Percentiles rank a stretch among this genome's conserved stretches.
Evolutionary conservation across 2,888 invertebrate species (phyloP).

Genomic region (Phyto melanocephala): DNA sequence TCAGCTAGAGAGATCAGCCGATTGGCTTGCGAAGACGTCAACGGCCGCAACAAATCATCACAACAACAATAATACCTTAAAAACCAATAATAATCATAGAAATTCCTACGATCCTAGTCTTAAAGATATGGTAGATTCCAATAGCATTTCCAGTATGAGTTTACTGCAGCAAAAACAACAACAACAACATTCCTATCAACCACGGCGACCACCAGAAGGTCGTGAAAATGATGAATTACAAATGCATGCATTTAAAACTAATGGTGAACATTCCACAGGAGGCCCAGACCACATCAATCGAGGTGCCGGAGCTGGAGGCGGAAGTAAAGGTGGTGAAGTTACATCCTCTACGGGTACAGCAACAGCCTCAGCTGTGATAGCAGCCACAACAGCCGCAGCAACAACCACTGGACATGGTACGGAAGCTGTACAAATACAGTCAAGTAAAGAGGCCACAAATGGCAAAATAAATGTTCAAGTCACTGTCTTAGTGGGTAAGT

Average conservation of each 20-base stretch:
- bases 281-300: slow-evolving; percentile 7
- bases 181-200: slow-evolving; percentile 72
- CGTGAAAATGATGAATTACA: slow-evolving; percentile 85
- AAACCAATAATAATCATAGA: slow-evolving; percentile 67
- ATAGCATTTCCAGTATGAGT: slow-evolving; percentile 71
- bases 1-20: slow-evolving; percentile 45
- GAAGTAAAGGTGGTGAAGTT: slow-evolving; percentile 23
- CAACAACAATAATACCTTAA: slow-evolving; percentile 67
- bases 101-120: slow-evolving; percentile 70
- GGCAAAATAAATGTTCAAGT: slow-evolving; percentile 94
- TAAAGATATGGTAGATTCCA: slow-evolving; percentile 64
- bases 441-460: slow-evolving; percentile 82
- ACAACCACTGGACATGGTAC: slow-evolving; percentile 65
- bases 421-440: slow-evolving; percentile 77
- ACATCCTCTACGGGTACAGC: slow-evolving; percentile 75
- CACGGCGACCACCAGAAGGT: slow-evolving; percentile 85
- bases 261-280: slow-evolving; percentile 73
- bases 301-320: slow-evolving; percentile 66
- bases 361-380: slow-evolving; percentile 79
- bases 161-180: slow-evolving; percentile 67
- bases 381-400: slow-evolving; percentile 62
- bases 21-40: slow-evolving; percentile 58
- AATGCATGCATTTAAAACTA: slow-evolving; percentile 71
- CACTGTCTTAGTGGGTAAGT: slow-evolving; percentile 87
- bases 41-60: slow-evolving; percentile 66